These are phyloP conservation scores for Erebia epiphron DNA, from an alignment of 2,888 invertebrate genomes.

Conservation along the genomic window DNA sequence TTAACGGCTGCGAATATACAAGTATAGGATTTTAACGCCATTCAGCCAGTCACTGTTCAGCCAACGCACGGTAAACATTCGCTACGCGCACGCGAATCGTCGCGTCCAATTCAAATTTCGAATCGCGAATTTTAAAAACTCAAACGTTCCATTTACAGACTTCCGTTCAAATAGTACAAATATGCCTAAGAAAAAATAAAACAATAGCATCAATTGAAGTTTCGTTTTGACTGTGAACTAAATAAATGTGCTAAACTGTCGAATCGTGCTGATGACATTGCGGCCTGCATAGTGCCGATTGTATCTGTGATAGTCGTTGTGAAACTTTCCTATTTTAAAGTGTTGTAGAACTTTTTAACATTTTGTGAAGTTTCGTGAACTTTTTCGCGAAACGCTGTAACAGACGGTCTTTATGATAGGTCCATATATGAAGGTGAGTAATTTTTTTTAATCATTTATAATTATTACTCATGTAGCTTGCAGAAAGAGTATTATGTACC, in stretches of 20 bases:
- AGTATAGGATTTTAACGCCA: conserved; percentile 64
- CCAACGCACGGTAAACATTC: conserved; percentile 64
- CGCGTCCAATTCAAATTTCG: conserved; percentile 64
- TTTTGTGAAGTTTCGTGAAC: conserved; percentile 72
- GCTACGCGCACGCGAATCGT: conserved; percentile 56
- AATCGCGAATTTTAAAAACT: conserved; percentile 50
- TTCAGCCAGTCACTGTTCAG: conserved; percentile 74
- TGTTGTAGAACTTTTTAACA: conserved; percentile 61
- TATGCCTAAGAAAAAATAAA: conserved; percentile 80
- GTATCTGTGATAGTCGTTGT: conserved; percentile 72
- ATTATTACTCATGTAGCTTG: not conserved
- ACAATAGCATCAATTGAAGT: conserved; percentile 16
- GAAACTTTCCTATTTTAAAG: conserved; percentile 43
- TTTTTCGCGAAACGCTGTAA: conserved; percentile 72
- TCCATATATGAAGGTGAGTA: conserved; percentile 81
- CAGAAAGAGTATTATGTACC: not conserved
- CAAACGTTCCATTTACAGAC: conserved; percentile 41
- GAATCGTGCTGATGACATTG: conserved; percentile 60
- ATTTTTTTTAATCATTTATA: conserved; percentile 4
- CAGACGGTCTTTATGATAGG: conserved; percentile 81
- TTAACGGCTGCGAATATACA: conserved; percentile 77
- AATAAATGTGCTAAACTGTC: conserved; percentile 63
- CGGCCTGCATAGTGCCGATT: conserved; percentile 60
- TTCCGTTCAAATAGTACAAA: conserved; percentile 45
- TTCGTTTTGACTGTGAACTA: conserved; percentile 40